phyloP scores from a whole-genome alignment of 2,888 invertebrate species.

The Drosophila lacicola region DNA sequence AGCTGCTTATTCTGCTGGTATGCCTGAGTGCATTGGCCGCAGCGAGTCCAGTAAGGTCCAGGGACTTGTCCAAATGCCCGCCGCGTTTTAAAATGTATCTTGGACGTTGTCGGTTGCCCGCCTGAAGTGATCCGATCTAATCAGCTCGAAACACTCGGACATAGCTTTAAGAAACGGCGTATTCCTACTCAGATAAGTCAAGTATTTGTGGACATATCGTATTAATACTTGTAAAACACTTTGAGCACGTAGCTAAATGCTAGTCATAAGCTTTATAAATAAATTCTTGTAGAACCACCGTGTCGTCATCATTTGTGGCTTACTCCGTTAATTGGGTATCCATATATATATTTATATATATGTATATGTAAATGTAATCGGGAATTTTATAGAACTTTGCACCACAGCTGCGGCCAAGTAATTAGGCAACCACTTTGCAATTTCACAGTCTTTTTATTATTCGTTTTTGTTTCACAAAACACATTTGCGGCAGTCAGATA shows the following conservation, averaged over 20 bases:
- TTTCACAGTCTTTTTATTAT: constrained; percentile 4
- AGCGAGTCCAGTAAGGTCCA: constrained; percentile 7
- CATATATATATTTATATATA: neutral
- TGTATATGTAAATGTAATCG: neutral
- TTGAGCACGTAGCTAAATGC: constrained; percentile 22
- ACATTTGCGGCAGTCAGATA: constrained; percentile 5
- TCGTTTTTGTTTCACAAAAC: neutral
- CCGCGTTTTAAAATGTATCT: constrained; percentile 35
- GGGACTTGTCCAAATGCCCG: constrained; percentile 18
- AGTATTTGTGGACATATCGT: neutral
- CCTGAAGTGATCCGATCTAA: constrained; percentile 25
- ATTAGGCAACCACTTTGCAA: constrained; percentile 1
- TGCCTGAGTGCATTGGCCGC: constrained; percentile 14
- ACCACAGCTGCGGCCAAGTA: constrained; percentile 6
- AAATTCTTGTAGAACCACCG: constrained; percentile 7
- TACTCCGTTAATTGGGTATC: neutral
- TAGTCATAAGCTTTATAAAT: constrained; percentile 26
- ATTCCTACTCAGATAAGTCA: neutral
- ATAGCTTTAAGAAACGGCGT: constrained; percentile 3
- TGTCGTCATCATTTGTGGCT: neutral
- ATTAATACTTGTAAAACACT: neutral
- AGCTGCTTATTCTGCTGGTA: constrained; percentile 28
- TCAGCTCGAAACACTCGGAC: neutral
- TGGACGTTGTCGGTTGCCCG: constrained; percentile 56
- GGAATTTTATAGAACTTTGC: neutral